phyloP scores from a whole-genome alignment of 2,113 vertebrate genomes.

The Columbina picui region DNA sequence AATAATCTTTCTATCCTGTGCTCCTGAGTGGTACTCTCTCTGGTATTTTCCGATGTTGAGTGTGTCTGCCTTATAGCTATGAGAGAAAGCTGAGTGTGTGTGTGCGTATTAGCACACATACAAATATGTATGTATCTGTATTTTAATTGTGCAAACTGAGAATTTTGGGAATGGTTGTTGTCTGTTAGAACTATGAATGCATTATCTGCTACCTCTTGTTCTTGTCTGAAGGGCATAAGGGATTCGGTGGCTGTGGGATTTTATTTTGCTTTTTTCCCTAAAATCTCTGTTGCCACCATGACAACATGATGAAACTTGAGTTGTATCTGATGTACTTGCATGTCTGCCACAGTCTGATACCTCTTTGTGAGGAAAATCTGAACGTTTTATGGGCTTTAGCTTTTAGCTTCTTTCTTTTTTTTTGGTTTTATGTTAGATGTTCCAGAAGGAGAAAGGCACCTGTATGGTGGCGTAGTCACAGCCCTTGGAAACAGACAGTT shows the following conservation, averaged over 20 bases:
- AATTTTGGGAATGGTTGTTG: background rate
- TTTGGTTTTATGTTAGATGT: background rate
- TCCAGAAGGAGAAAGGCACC: background rate
- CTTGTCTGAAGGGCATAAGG: background rate
- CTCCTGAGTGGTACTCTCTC: background rate
- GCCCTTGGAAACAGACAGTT: background rate
- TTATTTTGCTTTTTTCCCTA: background rate
- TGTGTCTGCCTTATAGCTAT: background rate
- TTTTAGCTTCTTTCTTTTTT: background rate
- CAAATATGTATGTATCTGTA: background rate
- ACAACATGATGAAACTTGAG: background rate
- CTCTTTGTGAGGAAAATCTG: background rate
- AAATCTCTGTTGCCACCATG: background rate
- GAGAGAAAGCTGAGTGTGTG: background rate
- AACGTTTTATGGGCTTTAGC: background rate
- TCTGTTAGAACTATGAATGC: background rate
- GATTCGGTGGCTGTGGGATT: background rate
- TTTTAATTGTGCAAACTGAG: background rate
- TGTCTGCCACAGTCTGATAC: background rate
- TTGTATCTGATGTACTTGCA: background rate
- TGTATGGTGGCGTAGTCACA: background rate
- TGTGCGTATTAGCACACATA: background rate
- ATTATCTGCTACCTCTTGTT: background rate
- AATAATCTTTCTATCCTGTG: background rate
- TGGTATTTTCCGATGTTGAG: accelerated